A percentile compares a stretch with the other conserved stretches of the same genome.
Evolutionary conservation across 2,888 invertebrate genomes (phyloP).

Genomic region (Sphecodes monilicornis): DNA sequence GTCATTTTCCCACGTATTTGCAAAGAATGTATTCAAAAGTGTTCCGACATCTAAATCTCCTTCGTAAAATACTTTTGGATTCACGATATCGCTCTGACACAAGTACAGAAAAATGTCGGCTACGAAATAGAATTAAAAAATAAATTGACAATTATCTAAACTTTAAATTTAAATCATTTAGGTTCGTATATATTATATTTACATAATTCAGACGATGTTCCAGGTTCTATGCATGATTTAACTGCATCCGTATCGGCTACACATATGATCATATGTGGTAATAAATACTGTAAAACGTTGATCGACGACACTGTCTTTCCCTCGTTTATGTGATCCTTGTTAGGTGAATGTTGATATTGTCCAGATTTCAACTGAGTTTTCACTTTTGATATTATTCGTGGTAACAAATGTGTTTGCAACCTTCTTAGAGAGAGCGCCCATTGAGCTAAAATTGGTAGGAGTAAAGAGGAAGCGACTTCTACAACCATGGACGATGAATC

Average conservation of each 20-base stretch:
- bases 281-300: slow-evolving; percentile 75
- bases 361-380: slow-evolving; percentile 76
- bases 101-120: slow-evolving; percentile 85
- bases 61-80: slow-evolving; percentile 88
- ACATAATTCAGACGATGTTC: slow-evolving; percentile 76
- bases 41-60: slow-evolving; percentile 86
- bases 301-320: slow-evolving; percentile 77
- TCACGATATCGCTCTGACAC: slow-evolving; percentile 84
- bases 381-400: slow-evolving; percentile 78
- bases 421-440: slow-evolving; percentile 87
- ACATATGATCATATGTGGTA: slow-evolving; percentile 79
- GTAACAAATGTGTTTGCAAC: slow-evolving; percentile 86
- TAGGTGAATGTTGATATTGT: slow-evolving; percentile 73
- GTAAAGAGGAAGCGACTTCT: slow-evolving; percentile 85
- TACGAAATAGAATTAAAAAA: slow-evolving; percentile 68
- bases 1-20: slow-evolving; percentile 82
- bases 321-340: slow-evolving; percentile 76
- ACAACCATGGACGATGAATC: slow-evolving; percentile 86
- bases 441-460: slow-evolving; percentile 88
- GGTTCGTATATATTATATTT: slow-evolving; percentile 41
- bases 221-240: slow-evolving; percentile 69
- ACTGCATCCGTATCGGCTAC: slow-evolving; percentile 76
- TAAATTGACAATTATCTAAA: slow-evolving; percentile 10
- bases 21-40: slow-evolving; percentile 86
- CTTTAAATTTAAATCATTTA: background rate